Conservation (phyloP, 2,888 invertebrate genomes). For the Conops quadrifasciatus region DNA sequence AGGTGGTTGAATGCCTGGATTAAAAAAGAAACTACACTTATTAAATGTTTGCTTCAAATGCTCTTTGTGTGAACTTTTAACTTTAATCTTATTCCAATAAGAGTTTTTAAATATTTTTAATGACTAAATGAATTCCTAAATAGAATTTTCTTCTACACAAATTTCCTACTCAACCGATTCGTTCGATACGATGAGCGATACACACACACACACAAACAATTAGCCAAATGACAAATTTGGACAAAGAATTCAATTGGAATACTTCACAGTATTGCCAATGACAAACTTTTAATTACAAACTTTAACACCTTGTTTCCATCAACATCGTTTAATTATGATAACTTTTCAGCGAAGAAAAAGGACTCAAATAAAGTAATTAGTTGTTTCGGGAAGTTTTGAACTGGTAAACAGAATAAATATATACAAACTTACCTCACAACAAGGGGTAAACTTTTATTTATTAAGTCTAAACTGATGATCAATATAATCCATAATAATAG, state of each 20-base stretch:
- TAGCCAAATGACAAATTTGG: conserved; percentile 24
- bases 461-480: too few species aligned
- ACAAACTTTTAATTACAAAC: neutral
- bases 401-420: too few species aligned
- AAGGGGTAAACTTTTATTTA: too few species aligned
- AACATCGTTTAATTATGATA: too few species aligned
- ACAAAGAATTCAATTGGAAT: conserved; percentile 17
- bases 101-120: neutral
- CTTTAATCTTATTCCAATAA: neutral
- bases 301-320: too few species aligned
- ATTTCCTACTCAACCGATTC: conserved; percentile 1
- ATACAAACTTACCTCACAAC: too few species aligned
- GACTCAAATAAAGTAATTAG: too few species aligned
- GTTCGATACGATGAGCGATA: conserved; percentile 35
- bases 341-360: too few species aligned
- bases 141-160: conserved; percentile 18
- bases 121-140: neutral
- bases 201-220: conserved; percentile 39
- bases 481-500: too few species aligned
- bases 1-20: neutral
- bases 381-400: too few species aligned
- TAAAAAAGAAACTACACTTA: neutral
- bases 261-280: neutral
- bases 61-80: neutral
- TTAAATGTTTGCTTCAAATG: neutral